A percentile compares a stretch with the other conserved stretches of the same genome.
phyloP scores from a whole-genome alignment of 2,113 vertebrate genomes.

The Ploceus nigricollis region DNA sequence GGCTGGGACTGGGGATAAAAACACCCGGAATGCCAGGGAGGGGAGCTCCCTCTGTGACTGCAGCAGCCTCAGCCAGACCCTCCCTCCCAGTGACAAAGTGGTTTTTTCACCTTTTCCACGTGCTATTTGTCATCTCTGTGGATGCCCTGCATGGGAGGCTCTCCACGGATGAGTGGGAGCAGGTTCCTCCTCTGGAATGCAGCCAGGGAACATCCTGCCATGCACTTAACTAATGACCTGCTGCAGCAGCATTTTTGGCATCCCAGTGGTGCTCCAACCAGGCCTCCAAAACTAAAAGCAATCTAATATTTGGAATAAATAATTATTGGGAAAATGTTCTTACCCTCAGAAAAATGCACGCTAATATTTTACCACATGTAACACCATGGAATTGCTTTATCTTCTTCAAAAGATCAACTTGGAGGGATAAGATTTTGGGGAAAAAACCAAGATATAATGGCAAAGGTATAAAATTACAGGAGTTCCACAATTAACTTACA shows the following conservation, averaged over 20 bases:
- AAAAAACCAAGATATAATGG: neutral
- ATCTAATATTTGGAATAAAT: neutral
- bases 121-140: neutral
- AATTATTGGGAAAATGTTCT: neutral
- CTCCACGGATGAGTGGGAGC: neutral
- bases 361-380: neutral
- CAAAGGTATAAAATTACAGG: neutral
- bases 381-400: neutral
- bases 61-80: neutral
- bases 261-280: neutral
- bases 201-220: constrained; percentile 5
- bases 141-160: neutral
- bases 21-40: fast-evolving
- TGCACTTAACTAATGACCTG: neutral
- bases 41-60: neutral
- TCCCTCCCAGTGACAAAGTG: neutral
- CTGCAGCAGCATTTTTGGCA: neutral
- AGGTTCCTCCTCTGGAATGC: neutral
- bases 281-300: neutral
- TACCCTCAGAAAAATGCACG: neutral
- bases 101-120: neutral
- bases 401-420: neutral
- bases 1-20: neutral
- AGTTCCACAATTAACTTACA: neutral
- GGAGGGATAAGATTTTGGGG: neutral